Evolutionary conservation across 2,797 vertebrate genomes (phyloP).

Genomic region (Spinibarbus caldwelli): DNA sequence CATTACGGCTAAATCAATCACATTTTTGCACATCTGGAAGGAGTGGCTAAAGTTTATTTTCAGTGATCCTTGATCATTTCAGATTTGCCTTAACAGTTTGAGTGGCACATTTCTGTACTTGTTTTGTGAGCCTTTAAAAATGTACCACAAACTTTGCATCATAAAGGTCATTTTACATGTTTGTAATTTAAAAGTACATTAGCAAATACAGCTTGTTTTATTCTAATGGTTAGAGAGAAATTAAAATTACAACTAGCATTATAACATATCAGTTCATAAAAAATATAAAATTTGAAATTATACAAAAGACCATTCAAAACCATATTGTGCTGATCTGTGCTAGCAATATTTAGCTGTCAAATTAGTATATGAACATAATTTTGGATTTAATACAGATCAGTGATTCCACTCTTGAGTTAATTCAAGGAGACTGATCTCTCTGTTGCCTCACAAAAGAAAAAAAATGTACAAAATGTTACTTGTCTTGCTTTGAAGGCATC

Average conservation of each 20-base stretch:
- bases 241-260: neutral
- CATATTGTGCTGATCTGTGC: neutral
- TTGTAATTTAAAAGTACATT: neutral
- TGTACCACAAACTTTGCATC: no score
- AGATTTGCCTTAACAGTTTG: neutral
- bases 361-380: neutral
- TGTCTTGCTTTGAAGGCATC: neutral
- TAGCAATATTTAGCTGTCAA: neutral
- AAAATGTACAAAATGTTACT: neutral
- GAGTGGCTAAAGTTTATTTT: neutral
- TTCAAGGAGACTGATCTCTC: constrained; percentile 8
- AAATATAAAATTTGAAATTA: neutral
- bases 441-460: neutral
- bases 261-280: neutral
- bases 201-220: neutral
- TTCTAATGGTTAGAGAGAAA: neutral
- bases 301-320: neutral
- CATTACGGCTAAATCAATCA: neutral
- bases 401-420: constrained; percentile 14
- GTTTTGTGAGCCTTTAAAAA: neutral
- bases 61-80: neutral
- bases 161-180: neutral
- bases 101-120: neutral
- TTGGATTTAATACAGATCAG: neutral
- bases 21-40: neutral